These are phyloP conservation scores for Gadus macrocephalus DNA, from an alignment of 2,113 vertebrate genomes.

Conservation along the genomic window DNA sequence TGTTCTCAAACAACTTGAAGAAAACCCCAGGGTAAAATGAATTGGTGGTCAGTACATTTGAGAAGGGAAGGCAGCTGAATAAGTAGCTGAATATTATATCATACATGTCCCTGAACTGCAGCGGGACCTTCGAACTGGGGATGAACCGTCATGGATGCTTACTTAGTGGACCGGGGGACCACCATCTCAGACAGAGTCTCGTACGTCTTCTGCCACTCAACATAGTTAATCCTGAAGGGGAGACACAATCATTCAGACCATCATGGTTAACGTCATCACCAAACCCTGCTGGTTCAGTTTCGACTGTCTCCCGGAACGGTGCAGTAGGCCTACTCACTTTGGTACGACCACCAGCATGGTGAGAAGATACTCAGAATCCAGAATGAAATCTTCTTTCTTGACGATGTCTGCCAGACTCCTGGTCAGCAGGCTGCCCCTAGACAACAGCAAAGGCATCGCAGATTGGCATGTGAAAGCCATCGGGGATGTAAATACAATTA, in stretches of 20 bases:
- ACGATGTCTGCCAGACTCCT: slow-evolving; percentile 96
- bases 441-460: slow-evolving; percentile 1
- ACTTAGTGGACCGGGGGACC: slow-evolving; percentile 97
- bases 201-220: slow-evolving; percentile 95
- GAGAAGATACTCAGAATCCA: slow-evolving; percentile 95
- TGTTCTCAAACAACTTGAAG: no score
- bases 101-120: no score
- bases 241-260: background rate
- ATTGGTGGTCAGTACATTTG: no score
- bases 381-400: slow-evolving; percentile 97
- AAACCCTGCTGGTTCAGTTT: background rate
- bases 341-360: slow-evolving; percentile 96
- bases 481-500: no score
- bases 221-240: slow-evolving; percentile 76
- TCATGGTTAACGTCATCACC: background rate
- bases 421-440: slow-evolving; percentile 92
- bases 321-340: slow-evolving; percentile 87
- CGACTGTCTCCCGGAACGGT: background rate
- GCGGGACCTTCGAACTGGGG: no score
- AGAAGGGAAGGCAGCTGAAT: no score
- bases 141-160: slow-evolving; percentile 51
- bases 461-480: no score
- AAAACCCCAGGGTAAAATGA: no score
- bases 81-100: no score
- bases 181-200: slow-evolving; percentile 97